These are phyloP conservation scores for Spicauda simplicius DNA, from an alignment of 2,888 invertebrate genomes.

Conservation along the genomic window DNA sequence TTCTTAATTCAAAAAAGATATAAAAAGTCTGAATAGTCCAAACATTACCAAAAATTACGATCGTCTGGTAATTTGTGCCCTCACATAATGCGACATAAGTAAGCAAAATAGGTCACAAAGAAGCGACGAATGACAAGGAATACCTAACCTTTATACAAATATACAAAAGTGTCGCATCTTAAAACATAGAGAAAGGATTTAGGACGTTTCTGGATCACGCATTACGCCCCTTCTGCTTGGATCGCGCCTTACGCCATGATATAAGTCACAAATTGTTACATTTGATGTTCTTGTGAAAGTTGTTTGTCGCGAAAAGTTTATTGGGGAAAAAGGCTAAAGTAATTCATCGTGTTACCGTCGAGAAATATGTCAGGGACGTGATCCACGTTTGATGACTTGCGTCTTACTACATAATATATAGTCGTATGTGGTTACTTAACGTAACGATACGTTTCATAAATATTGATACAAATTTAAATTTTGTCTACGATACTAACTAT, in stretches of 20 bases:
- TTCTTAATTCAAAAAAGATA: no score
- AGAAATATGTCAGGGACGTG: constrained; percentile 52
- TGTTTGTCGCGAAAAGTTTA: constrained; percentile 11
- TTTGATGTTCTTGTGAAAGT: constrained; percentile 31
- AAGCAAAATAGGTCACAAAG: no score
- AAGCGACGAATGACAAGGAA: no score
- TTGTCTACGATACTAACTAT: background rate
- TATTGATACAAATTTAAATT: background rate
- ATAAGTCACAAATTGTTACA: constrained; percentile 33
- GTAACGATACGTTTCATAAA: background rate
- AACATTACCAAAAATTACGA: no score
- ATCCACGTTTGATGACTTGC: constrained; percentile 47
- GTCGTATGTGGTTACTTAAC: constrained; percentile 4
- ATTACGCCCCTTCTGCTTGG: background rate
- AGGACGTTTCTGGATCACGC: background rate
- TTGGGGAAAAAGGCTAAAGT: background rate
- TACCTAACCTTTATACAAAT: background rate
- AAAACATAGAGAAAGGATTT: background rate
- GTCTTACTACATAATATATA: constrained; percentile 37
- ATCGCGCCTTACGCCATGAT: constrained; percentile 12
- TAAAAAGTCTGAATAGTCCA: no score
- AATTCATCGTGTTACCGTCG: constrained; percentile 7
- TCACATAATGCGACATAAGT: no score
- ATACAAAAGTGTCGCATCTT: background rate
- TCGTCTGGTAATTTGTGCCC: no score